phyloP scores from a whole-genome alignment of 2,113 vertebrate genomes.

The Syrmaticus mikado region DNA sequence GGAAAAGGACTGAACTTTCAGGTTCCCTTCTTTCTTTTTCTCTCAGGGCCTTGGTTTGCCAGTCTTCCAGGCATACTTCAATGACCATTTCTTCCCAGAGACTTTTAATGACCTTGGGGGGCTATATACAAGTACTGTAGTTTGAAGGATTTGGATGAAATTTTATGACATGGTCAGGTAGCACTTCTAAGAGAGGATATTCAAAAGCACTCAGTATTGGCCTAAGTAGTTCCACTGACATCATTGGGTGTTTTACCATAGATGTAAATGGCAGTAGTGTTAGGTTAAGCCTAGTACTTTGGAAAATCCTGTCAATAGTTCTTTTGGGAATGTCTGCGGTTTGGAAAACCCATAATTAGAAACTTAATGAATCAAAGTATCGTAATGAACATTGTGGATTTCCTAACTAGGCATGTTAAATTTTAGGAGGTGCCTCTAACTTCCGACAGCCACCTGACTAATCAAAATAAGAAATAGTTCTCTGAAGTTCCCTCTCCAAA shows the following conservation, averaged over 20 bases:
- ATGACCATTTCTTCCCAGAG: not conserved
- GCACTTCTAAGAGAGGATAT: not conserved
- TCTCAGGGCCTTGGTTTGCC: not conserved
- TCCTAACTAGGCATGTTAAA: not conserved
- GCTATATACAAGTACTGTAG: not conserved
- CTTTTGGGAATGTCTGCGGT: not conserved
- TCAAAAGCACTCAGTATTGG: not conserved
- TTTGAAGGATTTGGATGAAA: not conserved
- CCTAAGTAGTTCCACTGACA: conserved; percentile 1
- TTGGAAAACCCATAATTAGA: conserved; percentile 3
- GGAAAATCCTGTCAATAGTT: not conserved
- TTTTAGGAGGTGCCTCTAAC: not conserved
- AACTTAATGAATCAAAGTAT: not conserved
- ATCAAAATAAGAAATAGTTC: not conserved
- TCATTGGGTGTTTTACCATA: not conserved
- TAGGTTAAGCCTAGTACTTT: not conserved
- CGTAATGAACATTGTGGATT: not conserved
- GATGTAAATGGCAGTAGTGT: not conserved
- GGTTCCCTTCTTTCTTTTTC: not conserved
- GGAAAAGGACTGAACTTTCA: not conserved
- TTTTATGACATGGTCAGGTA: not conserved
- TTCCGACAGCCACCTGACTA: not conserved
- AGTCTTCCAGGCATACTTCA: not conserved
- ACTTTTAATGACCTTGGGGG: not conserved
- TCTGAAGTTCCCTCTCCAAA: not conserved